Evolutionary conservation across 2,888 invertebrate genomes (phyloP), one percentile per base, ranked within the genome.

Genomic region (Ernsta delagoae): DNA sequence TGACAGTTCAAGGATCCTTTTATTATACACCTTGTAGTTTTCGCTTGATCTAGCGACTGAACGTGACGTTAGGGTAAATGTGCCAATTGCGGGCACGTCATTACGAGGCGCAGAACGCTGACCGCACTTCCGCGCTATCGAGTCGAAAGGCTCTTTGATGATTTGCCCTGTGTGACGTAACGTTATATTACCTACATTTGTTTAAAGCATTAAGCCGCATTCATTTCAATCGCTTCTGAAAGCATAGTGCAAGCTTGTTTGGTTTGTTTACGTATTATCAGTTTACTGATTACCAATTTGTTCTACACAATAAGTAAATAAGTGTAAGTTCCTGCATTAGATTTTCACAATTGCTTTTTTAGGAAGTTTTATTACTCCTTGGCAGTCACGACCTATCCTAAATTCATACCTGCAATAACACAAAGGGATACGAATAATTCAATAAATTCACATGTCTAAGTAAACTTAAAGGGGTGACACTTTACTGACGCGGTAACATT

Each of bases 11-110:
- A n/a, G n/a, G n/a, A n/a, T n/a, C n/a, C n/a, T 31, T 54, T 11
- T 31, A 31, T 24, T 24, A 5, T 24, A 53, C 54, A 31, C 24
- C 36, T 31, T 34, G 3, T 31, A 34, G 12, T 8, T n/a, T 57
- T 11, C 41, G 57, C 16, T 62, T 70, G 70, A 60, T 65, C 43
- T 64, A 12, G 34, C 53, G 48, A 70, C 68, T 67, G 85, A 79
- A 88, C 91, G 91, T 92, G 91, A 84, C 82, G 77, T 75, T 75
- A 69, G 78, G 74, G 83, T 90, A 90, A 92, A 83, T 79, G 83
- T 79, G 89, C 86, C 90, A 91, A 91, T 92, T 82, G 81, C 71
- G 81, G 77, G 72, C 74, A 81, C 86, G 77, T 87, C 88, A 84
- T 89, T 89, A 89, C 75, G 74, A 73, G 73, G 71, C 73, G 71